These are phyloP conservation scores for Leucophenga montana DNA, from an alignment of 2,888 invertebrate species.

Conservation along the genomic window DNA sequence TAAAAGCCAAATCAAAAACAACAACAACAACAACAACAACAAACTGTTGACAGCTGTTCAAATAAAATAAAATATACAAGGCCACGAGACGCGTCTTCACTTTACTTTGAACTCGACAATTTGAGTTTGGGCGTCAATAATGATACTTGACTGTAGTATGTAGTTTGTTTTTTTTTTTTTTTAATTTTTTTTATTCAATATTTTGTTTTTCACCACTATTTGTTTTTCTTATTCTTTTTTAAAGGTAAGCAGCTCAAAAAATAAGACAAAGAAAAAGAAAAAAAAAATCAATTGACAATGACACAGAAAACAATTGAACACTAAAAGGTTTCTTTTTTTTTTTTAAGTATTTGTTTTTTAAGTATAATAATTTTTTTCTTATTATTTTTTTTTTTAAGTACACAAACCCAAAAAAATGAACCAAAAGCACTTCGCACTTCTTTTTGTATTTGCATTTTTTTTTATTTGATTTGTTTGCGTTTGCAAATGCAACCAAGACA, in stretches of 20 bases:
- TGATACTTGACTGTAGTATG: constrained; percentile 54
- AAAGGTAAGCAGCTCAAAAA: constrained; percentile 56
- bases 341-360: not conserved
- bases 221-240: constrained; percentile 34
- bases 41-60: constrained; percentile 41
- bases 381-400: too few relatives aligned
- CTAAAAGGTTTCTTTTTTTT: not conserved
- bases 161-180: constrained; percentile 46
- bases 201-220: constrained; percentile 30
- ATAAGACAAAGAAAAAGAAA: constrained; percentile 22
- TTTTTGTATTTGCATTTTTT: constrained; percentile 1
- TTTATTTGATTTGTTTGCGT: constrained; percentile 10
- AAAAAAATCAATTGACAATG: constrained; percentile 25
- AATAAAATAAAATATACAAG: not conserved
- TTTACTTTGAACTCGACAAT: not conserved
- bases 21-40: constrained; percentile 45
- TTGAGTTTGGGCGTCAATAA: constrained; percentile 38
- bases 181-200: constrained; percentile 10
- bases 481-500: constrained; percentile 22
- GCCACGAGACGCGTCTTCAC: too few relatives aligned
- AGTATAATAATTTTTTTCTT: not conserved
- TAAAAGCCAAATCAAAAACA: constrained; percentile 24
- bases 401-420: too few relatives aligned
- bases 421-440: not conserved
- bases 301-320: constrained; percentile 9